Percentiles rank a stretch among this genome's conserved stretches.
Evolutionary conservation across 2,113 vertebrate species (phyloP).

Genomic region (Lamprotornis superbus): DNA sequence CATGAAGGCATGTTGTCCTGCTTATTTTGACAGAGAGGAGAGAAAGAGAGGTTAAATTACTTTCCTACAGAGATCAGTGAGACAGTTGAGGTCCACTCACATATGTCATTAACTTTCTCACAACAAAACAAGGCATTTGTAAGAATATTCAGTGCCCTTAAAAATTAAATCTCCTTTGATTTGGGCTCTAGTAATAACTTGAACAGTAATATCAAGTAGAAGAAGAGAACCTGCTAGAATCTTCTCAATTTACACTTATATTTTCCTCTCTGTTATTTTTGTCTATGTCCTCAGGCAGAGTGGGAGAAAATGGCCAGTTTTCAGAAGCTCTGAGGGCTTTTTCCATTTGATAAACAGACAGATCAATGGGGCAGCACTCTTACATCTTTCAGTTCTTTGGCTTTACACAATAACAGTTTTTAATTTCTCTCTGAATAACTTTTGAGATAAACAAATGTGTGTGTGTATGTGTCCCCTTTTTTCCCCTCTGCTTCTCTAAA

Average conservation of each 20-base stretch:
- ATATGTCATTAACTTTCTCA: background rate
- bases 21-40: background rate
- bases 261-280: background rate
- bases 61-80: background rate
- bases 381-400: background rate
- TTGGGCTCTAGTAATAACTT: background rate
- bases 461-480: fast-evolving
- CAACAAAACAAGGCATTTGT: background rate
- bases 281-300: background rate
- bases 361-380: background rate
- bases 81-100: background rate
- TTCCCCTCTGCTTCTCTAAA: background rate
- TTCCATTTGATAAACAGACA: background rate
- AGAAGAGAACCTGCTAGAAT: background rate
- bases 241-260: background rate
- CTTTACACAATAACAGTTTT: background rate
- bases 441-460: background rate
- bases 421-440: background rate
- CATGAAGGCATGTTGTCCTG: background rate
- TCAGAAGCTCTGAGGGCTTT: background rate
- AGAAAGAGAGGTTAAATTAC: background rate
- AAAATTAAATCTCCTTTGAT: background rate
- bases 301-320: background rate
- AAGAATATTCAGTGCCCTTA: background rate
- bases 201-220: background rate